Percentiles rank a stretch among this genome's conserved stretches.
These are phyloP conservation scores for Augiades crinisus DNA, from an alignment of 2,888 invertebrate species.

Conservation along the genomic window DNA sequence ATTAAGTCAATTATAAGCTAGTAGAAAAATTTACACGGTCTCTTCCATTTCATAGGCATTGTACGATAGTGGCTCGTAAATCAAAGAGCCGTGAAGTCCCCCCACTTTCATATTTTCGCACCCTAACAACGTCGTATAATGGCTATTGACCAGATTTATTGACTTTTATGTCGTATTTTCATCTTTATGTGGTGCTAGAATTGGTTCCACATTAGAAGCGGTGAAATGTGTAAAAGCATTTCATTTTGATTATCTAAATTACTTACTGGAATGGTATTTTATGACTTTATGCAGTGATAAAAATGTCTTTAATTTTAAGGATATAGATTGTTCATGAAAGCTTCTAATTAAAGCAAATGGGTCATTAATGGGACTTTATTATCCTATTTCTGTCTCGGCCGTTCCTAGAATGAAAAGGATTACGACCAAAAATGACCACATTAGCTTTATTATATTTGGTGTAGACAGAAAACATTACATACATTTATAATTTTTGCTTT, in stretches of 20 bases:
- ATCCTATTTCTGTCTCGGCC: no score
- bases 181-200: slow-evolving; percentile 67
- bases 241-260: slow-evolving; percentile 17
- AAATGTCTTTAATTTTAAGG: no score
- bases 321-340: background rate
- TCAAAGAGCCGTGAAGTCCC: slow-evolving; percentile 71
- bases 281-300: background rate
- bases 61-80: slow-evolving; percentile 50
- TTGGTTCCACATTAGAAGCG: slow-evolving; percentile 43
- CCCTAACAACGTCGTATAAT: slow-evolving; percentile 75
- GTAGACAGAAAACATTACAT: no score
- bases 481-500: no score
- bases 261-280: slow-evolving; percentile 5
- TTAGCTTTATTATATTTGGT: no score
- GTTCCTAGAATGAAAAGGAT: no score
- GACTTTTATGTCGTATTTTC: slow-evolving; percentile 75
- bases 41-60: slow-evolving; percentile 30
- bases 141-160: slow-evolving; percentile 79
- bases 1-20: slow-evolving; percentile 11
- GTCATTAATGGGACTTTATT: no score
- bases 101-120: slow-evolving; percentile 76
- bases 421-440: no score
- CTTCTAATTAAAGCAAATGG: no score
- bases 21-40: slow-evolving; percentile 14
- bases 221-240: slow-evolving; percentile 19